A percentile compares a stretch with the other conserved stretches of the same genome.
Evolutionary conservation across 2,113 vertebrate genomes (phyloP).

Genomic region (Ondatra zibethicus): DNA sequence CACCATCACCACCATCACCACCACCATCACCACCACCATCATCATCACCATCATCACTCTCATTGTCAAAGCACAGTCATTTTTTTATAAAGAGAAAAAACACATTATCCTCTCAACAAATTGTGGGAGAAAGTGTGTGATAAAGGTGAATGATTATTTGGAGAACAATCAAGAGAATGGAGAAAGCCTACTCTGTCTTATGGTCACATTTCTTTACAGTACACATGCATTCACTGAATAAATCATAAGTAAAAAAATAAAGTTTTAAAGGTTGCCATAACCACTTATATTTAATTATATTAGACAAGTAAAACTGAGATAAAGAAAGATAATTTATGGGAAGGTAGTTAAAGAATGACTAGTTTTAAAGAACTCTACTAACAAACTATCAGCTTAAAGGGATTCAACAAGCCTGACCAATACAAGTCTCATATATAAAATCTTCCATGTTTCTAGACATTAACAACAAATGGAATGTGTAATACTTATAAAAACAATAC

Average conservation of each 20-base stretch:
- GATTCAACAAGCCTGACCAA: background rate
- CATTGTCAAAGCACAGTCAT: background rate
- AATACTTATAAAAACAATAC: background rate
- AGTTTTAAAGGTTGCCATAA: background rate
- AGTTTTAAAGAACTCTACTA: conserved; percentile 11
- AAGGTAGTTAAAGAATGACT: background rate
- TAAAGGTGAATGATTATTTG: background rate
- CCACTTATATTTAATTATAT: background rate
- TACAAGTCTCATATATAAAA: background rate
- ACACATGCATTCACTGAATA: background rate
- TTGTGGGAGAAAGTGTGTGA: background rate
- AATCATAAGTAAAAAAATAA: background rate
- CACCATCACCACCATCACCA: no score
- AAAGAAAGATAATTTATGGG: background rate
- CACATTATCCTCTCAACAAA: background rate
- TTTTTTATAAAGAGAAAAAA: background rate
- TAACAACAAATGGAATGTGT: background rate
- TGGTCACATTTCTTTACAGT: background rate
- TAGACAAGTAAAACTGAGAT: background rate
- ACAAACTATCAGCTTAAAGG: background rate
- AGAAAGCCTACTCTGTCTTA: background rate
- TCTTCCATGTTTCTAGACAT: background rate
- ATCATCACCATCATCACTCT: no score
- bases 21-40: no score
- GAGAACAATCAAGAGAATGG: background rate